These are phyloP conservation scores for Bombus consobrinus DNA, from an alignment of 1,140 invertebrate species.

Conservation along the genomic window DNA sequence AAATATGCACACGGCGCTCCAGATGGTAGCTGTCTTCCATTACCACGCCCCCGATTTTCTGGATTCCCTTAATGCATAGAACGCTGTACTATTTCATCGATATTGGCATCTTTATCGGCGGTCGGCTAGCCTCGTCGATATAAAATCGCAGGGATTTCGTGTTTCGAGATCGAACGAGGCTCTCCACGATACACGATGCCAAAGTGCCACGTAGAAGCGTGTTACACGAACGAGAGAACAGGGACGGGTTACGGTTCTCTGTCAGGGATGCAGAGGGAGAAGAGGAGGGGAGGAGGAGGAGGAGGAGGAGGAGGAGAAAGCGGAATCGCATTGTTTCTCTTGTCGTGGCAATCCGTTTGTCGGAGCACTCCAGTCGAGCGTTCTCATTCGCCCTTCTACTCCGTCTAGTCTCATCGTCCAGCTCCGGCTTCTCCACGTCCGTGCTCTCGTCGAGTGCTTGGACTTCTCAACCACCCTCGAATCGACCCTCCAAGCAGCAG, in stretches of 20 bases:
- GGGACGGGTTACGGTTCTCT: neutral
- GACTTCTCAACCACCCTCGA: slow-evolving; percentile 77
- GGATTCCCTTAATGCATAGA: slow-evolving; percentile 32
- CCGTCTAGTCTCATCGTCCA: slow-evolving; percentile 62
- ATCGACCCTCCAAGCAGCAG: slow-evolving; percentile 63
- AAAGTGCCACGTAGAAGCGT: slow-evolving; percentile 62
- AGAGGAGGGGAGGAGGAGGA: neutral
- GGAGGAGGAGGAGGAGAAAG: slow-evolving; percentile 15
- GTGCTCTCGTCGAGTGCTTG: slow-evolving; percentile 71
- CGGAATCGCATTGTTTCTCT: slow-evolving; percentile 78
- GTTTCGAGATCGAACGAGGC: slow-evolving; percentile 2
- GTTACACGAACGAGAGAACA: slow-evolving; percentile 51
- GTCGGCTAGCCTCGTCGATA: neutral
- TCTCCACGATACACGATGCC: slow-evolving; percentile 47
- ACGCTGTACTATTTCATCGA: slow-evolving; percentile 26
- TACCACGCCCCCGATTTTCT: slow-evolving; percentile 46
- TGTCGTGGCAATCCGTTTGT: slow-evolving; percentile 78
- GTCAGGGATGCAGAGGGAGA: no score
- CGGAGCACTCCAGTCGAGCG: slow-evolving; percentile 76
- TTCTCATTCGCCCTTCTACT: slow-evolving; percentile 66
- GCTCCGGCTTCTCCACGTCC: slow-evolving; percentile 65
- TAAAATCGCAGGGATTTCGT: neutral
- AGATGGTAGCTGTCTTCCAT: slow-evolving; percentile 47
- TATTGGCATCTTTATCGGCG: slow-evolving; percentile 26
- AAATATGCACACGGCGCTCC: slow-evolving; percentile 26